These are phyloP conservation scores for fruit fly (Drosophila melanogaster) DNA, from an alignment of 1,140 invertebrate genomes.

Conservation along the genomic window DNA sequence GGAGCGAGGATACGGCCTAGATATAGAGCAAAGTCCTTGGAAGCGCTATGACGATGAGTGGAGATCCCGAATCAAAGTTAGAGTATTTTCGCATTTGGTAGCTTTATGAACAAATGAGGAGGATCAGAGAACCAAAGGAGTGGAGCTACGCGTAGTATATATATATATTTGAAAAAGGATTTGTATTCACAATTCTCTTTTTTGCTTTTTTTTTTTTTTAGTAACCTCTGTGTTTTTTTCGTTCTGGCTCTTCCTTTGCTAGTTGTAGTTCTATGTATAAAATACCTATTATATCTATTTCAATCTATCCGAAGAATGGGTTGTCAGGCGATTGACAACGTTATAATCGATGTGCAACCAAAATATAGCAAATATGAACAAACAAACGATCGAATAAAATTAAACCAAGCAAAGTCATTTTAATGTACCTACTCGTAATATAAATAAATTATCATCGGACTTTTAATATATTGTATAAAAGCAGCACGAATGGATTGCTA, in stretches of 20 bases:
- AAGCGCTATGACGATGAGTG: constrained; percentile 20
- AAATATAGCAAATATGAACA: constrained; percentile 30
- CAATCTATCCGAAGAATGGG: constrained; percentile 1
- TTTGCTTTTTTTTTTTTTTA: constrained; percentile 14
- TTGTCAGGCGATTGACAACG: constrained; percentile 15
- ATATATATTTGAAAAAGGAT: constrained; percentile 17
- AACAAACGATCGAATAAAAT: neutral
- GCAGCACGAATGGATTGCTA: too few species aligned
- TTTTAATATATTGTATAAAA: constrained; percentile 11
- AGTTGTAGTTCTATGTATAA: constrained; percentile 32
- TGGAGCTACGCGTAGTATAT: constrained; percentile 26
- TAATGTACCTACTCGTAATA: constrained; percentile 32
- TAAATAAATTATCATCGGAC: constrained; percentile 32
- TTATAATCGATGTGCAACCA: constrained; percentile 21
- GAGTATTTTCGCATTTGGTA: constrained; percentile 74
- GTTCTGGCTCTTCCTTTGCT: constrained; percentile 1
- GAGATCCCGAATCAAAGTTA: constrained; percentile 53
- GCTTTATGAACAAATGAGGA: constrained; percentile 56
- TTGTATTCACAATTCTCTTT: constrained; percentile 13
- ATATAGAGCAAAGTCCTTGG: constrained; percentile 15
- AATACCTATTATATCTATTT: constrained; percentile 27
- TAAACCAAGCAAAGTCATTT: constrained; percentile 34
- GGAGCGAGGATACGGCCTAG: constrained; percentile 20
- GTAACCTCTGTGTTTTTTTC: constrained; percentile 6
- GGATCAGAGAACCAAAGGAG: constrained; percentile 21